phyloP scores from a whole-genome alignment of 1,140 invertebrate genomes.

The Ceratina calcarata region DNA sequence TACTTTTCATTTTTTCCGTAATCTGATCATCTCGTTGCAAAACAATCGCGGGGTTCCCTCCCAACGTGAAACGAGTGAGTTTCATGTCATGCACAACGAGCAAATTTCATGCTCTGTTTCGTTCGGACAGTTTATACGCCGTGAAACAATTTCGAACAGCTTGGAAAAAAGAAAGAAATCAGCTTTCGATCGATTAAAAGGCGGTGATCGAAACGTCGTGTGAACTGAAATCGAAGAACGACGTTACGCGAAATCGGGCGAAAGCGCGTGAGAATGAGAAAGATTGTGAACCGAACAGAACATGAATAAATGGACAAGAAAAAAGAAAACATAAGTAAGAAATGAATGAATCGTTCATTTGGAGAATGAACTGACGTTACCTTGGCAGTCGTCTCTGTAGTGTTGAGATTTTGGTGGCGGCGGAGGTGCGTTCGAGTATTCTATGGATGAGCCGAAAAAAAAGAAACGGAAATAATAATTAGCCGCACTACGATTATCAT shows the following conservation, averaged over 20 bases:
- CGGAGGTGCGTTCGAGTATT: constrained; percentile 84
- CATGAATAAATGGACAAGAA: no score
- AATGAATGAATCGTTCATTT: no score
- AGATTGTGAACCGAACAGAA: no score
- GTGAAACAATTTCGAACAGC: constrained; percentile 6
- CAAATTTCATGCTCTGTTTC: constrained; percentile 44
- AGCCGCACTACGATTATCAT: constrained; percentile 59
- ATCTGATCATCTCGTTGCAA: constrained; percentile 11
- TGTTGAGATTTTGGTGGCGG: constrained; percentile 84
- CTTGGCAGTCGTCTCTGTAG: constrained; percentile 83
- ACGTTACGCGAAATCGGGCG: background rate
- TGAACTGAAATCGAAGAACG: background rate
- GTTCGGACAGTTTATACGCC: background rate
- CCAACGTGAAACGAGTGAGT: background rate
- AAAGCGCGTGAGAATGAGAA: no score
- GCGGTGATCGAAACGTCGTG: background rate
- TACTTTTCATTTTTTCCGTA: background rate
- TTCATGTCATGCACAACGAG: constrained; percentile 32
- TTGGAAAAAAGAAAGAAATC: background rate
- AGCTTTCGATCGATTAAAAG: background rate
- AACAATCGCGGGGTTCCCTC: constrained; percentile 13
- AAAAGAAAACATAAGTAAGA: background rate
- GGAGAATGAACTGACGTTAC: constrained; percentile 73
- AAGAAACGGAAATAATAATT: constrained; percentile 71
- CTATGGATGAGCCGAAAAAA: constrained; percentile 80